Evolutionary conservation across 2,797 vertebrate species (phyloP), one percentile per base, ranked within the genome.

Genomic region (Lates japonicus): DNA sequence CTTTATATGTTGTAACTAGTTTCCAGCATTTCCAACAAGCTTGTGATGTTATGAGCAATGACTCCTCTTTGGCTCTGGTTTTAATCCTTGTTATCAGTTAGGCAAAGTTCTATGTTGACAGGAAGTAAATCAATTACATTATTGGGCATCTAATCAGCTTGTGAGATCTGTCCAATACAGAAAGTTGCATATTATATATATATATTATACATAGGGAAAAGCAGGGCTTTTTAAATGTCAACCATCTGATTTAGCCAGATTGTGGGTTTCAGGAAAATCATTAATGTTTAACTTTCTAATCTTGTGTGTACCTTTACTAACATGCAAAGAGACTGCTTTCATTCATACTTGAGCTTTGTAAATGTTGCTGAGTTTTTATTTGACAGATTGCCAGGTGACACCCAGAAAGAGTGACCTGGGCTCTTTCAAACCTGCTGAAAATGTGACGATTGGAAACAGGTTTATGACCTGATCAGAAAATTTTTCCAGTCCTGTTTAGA

Each of bases 381-480:
- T 54, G 37, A 12, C 7, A 59, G 46, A 62, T 52, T 63, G 1
- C 5, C 39, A 29, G 9, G n/a, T n/a, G n/a, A n/a, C n/a, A n/a
- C n/a, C n/a, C n/a, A n/a, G n/a, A n/a, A n/a, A 29, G 12, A 37
- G 22, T 12, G 12, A 48, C 33, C 6, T 51, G 10, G 20, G 11
- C 44, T 51, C 16, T 64, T 80, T 69, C 8, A 77, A 44, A 64
- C 5, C 1, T 55, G 11, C 55, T 9, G n/a, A 76, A 72, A 41
- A 61, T 73, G 25, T n/a, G n/a, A 25, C 16, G 60, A 51, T 51
- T 62, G 64, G 5, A 60, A 25, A 59, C 1, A 4, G 19, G 19
- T 49, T 61, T 80, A 67, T 51, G 52, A 35, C 42, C 63, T 52
- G 35, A 68, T 66, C 57, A 46, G 13, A 20, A 67, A 44, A 52